Base-by-base conservation (phyloP, 2,888 invertebrate genomes). In the Parochlus steinenii region DNA sequence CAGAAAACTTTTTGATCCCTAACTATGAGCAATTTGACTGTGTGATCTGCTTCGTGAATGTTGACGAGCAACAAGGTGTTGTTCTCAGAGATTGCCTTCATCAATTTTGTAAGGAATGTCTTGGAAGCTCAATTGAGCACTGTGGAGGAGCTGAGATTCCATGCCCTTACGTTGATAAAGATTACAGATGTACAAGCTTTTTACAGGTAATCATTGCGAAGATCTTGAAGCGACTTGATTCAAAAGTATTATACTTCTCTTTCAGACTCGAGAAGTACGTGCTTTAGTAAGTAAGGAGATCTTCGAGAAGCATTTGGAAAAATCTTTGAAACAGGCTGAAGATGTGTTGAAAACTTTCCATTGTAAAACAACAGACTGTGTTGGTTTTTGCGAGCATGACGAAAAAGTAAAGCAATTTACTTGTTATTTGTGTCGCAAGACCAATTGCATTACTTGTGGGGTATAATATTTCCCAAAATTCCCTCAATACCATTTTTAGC, bases 381-480 rank as follows among this genome's bases (percentile, higher is more conserved):
- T 65, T 28, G 87, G 86, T 3, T 90, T 86, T 85, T 87, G 87
- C 48, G 72, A 85, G 42, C 83, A 77, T 51, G 87, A 87, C 45
- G 83, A 85, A 44, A 78, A 80, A 43, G 83, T 86, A 29, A 78
- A 79, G 52, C 69, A 72, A 46, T 89, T 89, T 53, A 64, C 68
- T 20, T 90, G 90, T 51, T 83, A 83, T 1, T 81, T 85, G 18
- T 90, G 90, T 56, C 64, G 65, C 41, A 68, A 64, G 39, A 68
- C 65, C 35, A 90, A 87, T 58, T 90, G 90, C 54, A 67, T 90
- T 40, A 78, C 78, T 1, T 90, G 89, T 58, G 79, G 82, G 71
- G 81, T 81, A 62, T 54, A 45, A n/a, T n/a, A n/a, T n/a, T 23
- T 25, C 22, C 40, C 35, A 8, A 20, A 29, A 28, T 15, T 38